Evolutionary conservation across 2,113 vertebrate genomes (phyloP).

Genomic region (Onychostruthus taczanowskii): DNA sequence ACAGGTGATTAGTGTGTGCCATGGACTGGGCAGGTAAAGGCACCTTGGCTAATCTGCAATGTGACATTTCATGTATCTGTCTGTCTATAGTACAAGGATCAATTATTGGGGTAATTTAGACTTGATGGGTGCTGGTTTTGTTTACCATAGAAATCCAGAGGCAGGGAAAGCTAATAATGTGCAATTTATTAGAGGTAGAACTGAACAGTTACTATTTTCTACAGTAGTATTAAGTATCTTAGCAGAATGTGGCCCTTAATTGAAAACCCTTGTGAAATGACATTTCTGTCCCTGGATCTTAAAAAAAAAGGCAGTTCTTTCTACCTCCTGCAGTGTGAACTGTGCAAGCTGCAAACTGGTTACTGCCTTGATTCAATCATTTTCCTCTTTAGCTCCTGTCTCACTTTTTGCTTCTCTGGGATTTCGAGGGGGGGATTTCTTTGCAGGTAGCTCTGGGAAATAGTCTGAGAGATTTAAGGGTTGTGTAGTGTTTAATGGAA

Average conservation of each 20-base stretch:
- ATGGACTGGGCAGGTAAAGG: background rate
- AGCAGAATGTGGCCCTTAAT: background rate
- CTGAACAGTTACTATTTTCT: background rate
- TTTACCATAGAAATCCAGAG: background rate
- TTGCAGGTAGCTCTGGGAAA: background rate
- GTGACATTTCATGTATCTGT: background rate
- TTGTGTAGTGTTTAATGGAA: background rate
- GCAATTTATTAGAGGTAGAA: background rate
- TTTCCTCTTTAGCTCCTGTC: background rate
- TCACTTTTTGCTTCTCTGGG: background rate
- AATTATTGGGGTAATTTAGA: background rate
- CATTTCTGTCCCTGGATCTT: background rate
- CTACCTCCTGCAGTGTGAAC: accelerated
- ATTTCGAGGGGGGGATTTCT: background rate
- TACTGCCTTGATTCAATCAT: background rate
- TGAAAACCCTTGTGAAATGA: background rate
- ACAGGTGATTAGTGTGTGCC: background rate
- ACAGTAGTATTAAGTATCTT: background rate
- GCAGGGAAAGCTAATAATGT: background rate
- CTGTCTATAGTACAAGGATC: background rate
- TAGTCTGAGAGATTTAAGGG: background rate
- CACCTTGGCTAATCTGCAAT: background rate
- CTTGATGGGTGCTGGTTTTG: background rate
- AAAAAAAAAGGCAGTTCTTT: background rate
- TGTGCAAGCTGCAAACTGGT: background rate